Percentiles rank a stretch among this genome's conserved stretches.
Conservation (phyloP, 2,888 invertebrate species). For the Cantharis flavilabris region DNA sequence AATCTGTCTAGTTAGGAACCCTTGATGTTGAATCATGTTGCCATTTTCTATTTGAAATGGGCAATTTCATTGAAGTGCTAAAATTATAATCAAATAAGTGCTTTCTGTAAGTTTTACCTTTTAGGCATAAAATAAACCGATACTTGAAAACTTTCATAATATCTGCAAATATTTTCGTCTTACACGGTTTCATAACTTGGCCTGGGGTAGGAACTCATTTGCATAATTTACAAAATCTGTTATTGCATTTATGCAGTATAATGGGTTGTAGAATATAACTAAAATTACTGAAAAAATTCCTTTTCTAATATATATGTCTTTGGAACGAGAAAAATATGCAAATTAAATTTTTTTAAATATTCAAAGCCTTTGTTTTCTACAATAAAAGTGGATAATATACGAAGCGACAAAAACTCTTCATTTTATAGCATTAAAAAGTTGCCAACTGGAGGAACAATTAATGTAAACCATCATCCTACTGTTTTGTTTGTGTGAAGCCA, state of each 20-base stretch:
- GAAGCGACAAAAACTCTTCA: slow-evolving; percentile 24
- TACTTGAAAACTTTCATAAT: neutral
- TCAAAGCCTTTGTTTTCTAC: slow-evolving; percentile 27
- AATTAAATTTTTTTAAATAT: slow-evolving; percentile 39
- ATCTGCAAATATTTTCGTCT: neutral
- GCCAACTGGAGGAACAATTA: slow-evolving; percentile 25
- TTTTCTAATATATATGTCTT: slow-evolving; percentile 14
- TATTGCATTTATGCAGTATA: neutral
- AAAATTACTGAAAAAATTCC: neutral
- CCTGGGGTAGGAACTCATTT: neutral
- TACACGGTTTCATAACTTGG: neutral
- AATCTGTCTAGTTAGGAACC: neutral
- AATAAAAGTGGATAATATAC: slow-evolving; percentile 17
- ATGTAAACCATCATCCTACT: slow-evolving; percentile 25
- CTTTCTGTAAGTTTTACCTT: neutral
- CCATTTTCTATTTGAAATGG: neutral
- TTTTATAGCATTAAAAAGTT: slow-evolving; percentile 32
- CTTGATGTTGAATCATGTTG: neutral
- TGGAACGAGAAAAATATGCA: slow-evolving; percentile 39
- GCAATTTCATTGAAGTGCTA: neutral
- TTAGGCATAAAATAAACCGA: neutral
- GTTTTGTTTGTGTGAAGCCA: slow-evolving; percentile 29
- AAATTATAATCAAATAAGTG: neutral
- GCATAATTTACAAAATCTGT: neutral
- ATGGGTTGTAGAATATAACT: neutral